Conservation (phyloP, 2,888 invertebrate species). For the Drosophila nr. perissopoda region DNA sequence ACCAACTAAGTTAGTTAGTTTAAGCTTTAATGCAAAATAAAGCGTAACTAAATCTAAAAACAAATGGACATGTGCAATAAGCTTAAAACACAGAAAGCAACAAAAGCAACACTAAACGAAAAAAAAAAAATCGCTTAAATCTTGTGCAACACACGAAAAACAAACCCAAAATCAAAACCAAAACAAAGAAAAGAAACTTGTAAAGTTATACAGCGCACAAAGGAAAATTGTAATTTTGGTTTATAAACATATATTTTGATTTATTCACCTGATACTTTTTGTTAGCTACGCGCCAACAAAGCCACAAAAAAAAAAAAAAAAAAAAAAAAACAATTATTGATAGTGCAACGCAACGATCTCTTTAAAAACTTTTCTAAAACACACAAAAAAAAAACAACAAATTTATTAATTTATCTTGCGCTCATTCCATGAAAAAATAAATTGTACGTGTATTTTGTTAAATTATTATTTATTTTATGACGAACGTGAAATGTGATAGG, state of each 20-base stretch:
- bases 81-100: conserved; percentile 29
- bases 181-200: conserved; percentile 1
- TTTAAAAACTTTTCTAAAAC: conserved; percentile 59
- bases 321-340: conserved; percentile 61
- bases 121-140: conserved; percentile 7
- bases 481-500: conserved; percentile 76
- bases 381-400: conserved; percentile 46
- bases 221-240: conserved; percentile 20
- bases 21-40: conserved; percentile 37
- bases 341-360: conserved; percentile 81
- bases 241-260: conserved; percentile 8
- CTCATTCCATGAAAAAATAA: conserved; percentile 73
- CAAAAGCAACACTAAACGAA: conserved; percentile 14
- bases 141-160: conserved; percentile 46
- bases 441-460: conserved; percentile 52
- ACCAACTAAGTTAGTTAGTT: conserved; percentile 48
- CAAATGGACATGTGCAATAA: conserved; percentile 59
- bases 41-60: conserved; percentile 34
- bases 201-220: conserved; percentile 45
- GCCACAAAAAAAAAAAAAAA: conserved; percentile 51
- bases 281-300: conserved; percentile 50
- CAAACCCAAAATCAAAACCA: conserved; percentile 30
- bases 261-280: conserved; percentile 16
- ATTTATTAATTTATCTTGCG: conserved; percentile 76
- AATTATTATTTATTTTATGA: conserved; percentile 65